Conservation (phyloP, 2,113 vertebrate species). For the Prochilodus magdalenae region DNA sequence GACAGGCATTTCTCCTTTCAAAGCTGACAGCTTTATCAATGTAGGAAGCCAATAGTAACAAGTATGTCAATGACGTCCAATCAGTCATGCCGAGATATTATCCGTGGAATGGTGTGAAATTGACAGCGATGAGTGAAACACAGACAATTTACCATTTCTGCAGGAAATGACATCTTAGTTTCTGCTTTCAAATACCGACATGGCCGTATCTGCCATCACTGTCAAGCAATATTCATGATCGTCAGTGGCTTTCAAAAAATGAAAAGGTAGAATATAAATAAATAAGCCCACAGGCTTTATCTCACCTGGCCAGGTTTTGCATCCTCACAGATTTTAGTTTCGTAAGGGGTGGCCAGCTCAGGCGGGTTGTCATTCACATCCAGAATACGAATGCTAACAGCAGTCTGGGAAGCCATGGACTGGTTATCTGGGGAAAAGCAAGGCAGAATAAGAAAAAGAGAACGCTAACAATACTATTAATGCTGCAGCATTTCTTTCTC, state of each 20-base stretch:
- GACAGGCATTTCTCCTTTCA: conserved; percentile 14
- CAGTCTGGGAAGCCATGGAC: conserved; percentile 84
- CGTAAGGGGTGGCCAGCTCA: conserved; percentile 91
- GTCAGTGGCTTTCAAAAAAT: background rate
- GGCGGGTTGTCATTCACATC: conserved; percentile 98
- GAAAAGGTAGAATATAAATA: conserved; percentile 23
- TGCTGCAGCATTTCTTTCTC: background rate
- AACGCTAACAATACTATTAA: background rate
- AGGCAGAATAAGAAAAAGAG: conserved; percentile 30
- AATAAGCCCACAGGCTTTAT: conserved; percentile 33
- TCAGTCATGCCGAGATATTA: conserved; percentile 26
- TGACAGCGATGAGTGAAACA: background rate
- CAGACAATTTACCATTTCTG: conserved; percentile 27
- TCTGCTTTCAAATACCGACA: conserved; percentile 14
- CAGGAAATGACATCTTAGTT: conserved; percentile 11
- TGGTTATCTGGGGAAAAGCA: conserved; percentile 82
- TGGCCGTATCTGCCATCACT: background rate
- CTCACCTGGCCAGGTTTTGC: conserved; percentile 93
- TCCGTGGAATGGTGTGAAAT: background rate
- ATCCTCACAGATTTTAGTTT: conserved; percentile 93
- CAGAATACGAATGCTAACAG: conserved; percentile 92
- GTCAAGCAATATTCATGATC: conserved; percentile 9
- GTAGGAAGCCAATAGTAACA: conserved; percentile 7
- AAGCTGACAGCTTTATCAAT: conserved; percentile 30
- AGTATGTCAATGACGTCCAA: conserved; percentile 13